Conservation (phyloP, 1,140 invertebrate genomes). For the Hycleus phaleratus region DNA sequence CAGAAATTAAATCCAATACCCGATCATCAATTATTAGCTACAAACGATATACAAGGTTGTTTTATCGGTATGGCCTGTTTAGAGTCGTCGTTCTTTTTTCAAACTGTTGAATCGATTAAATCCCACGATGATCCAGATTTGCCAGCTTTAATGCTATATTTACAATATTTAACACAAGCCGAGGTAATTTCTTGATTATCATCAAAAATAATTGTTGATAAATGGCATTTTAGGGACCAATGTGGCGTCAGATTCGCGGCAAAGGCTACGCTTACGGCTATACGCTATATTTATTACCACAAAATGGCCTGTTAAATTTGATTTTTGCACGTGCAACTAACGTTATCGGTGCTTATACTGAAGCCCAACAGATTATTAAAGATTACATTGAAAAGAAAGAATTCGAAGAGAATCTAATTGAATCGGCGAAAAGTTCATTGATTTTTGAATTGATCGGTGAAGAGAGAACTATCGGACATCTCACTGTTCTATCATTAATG, state of each 20-base stretch:
- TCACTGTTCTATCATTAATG: slow-evolving; percentile 60
- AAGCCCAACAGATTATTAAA: slow-evolving; percentile 57
- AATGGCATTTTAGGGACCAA: slow-evolving; percentile 58
- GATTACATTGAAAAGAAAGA: slow-evolving; percentile 53
- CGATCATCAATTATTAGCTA: slow-evolving; percentile 44
- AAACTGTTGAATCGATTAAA: slow-evolving; percentile 55
- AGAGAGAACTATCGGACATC: slow-evolving; percentile 68
- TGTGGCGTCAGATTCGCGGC: slow-evolving; percentile 80
- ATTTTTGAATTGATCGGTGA: slow-evolving; percentile 76
- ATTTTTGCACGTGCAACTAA: slow-evolving; percentile 68
- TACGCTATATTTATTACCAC: slow-evolving; percentile 50
- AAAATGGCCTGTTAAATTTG: slow-evolving; percentile 65
- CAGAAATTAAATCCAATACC: slow-evolving; percentile 45
- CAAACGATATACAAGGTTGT: slow-evolving; percentile 38
- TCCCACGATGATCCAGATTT: slow-evolving; percentile 58
- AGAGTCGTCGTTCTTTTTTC: slow-evolving; percentile 69
- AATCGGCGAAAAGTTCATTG: slow-evolving; percentile 75
- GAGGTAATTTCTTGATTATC: slow-evolving; percentile 49
- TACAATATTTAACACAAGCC: slow-evolving; percentile 80
- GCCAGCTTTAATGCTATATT: slow-evolving; percentile 65
- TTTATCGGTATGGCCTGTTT: slow-evolving; percentile 75
- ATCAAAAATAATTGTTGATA: background rate
- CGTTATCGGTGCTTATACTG: slow-evolving; percentile 65
- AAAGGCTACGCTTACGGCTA: slow-evolving; percentile 78
- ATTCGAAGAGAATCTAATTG: slow-evolving; percentile 68